Evolutionary conservation across 2,113 vertebrate genomes (phyloP).

Genomic region (Caranx melampygus): DNA sequence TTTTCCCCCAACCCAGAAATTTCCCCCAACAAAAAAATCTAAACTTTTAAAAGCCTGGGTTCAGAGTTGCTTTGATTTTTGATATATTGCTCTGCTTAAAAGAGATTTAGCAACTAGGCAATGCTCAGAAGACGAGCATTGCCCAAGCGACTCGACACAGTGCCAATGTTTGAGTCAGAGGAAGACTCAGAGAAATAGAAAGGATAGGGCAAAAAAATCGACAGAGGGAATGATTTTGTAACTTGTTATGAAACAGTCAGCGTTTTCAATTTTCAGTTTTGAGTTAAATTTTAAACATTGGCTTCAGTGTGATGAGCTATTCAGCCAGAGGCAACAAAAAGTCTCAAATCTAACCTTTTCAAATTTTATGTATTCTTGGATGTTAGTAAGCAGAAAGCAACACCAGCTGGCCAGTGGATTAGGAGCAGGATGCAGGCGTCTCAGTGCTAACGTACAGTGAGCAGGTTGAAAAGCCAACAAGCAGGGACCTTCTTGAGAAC

Average conservation of each 20-base stretch:
- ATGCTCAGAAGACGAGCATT: slow-evolving; percentile 56
- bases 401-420: slow-evolving; percentile 20
- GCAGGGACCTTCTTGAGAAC: slow-evolving; percentile 54
- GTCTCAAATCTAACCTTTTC: slow-evolving; percentile 34
- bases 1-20: slow-evolving; percentile 58
- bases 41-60: slow-evolving; percentile 74
- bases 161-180: slow-evolving; percentile 35
- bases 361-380: slow-evolving; percentile 39
- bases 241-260: slow-evolving; percentile 55
- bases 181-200: slow-evolving; percentile 17
- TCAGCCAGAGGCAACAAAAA: slow-evolving; percentile 42
- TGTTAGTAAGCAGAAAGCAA: slow-evolving; percentile 34
- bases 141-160: slow-evolving; percentile 37
- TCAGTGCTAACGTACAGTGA: slow-evolving; percentile 29
- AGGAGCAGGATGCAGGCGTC: slow-evolving; percentile 6
- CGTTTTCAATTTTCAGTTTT: slow-evolving; percentile 33
- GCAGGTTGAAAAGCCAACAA: slow-evolving; percentile 50
- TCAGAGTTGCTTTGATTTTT: slow-evolving; percentile 67
- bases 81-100: slow-evolving; percentile 59
- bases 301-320: slow-evolving; percentile 33
- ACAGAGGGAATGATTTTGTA: slow-evolving; percentile 36
- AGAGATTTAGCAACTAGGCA: slow-evolving; percentile 71
- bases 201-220: not conserved
- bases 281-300: slow-evolving; percentile 44
- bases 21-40: slow-evolving; percentile 50